phyloP scores from a whole-genome alignment of 35 echinoderm and acorn worm genomes.

The Lytechinus pictus region DNA sequence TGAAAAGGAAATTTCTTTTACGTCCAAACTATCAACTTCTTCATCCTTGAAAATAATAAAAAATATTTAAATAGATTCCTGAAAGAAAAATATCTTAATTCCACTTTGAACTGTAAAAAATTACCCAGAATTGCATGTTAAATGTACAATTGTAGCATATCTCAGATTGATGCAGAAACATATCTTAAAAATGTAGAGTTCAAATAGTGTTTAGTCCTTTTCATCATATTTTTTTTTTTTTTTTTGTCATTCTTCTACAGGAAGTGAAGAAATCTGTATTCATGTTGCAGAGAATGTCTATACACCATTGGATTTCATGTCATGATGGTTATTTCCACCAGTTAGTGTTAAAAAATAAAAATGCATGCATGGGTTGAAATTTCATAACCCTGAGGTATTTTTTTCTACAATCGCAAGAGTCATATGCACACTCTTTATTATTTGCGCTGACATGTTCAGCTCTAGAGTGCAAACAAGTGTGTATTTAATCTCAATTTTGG shows the following conservation, averaged over 20 bases:
- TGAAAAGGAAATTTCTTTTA: neutral
- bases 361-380: too few species aligned
- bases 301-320: slow-evolving; percentile 15
- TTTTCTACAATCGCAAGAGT: too few species aligned
- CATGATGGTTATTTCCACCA: neutral
- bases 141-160: neutral
- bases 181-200: neutral
- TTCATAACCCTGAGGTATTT: too few species aligned
- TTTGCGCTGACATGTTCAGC: too few species aligned
- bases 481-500: too few species aligned
- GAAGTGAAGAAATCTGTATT: neutral
- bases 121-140: neutral
- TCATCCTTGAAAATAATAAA: neutral
- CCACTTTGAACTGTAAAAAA: too few species aligned
- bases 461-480: too few species aligned
- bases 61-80: neutral
- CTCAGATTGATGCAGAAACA: neutral
- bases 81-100: neutral
- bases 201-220: neutral
- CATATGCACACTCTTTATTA: too few species aligned
- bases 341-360: too few species aligned
- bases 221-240: slow-evolving; percentile 4
- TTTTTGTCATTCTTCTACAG: neutral
- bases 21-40: neutral
- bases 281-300: slow-evolving; percentile 31